Evolutionary conservation across 2,888 invertebrate species (phyloP), one percentile per base, ranked within the genome.

Genomic region (Perizoma flavofasciatum): DNA sequence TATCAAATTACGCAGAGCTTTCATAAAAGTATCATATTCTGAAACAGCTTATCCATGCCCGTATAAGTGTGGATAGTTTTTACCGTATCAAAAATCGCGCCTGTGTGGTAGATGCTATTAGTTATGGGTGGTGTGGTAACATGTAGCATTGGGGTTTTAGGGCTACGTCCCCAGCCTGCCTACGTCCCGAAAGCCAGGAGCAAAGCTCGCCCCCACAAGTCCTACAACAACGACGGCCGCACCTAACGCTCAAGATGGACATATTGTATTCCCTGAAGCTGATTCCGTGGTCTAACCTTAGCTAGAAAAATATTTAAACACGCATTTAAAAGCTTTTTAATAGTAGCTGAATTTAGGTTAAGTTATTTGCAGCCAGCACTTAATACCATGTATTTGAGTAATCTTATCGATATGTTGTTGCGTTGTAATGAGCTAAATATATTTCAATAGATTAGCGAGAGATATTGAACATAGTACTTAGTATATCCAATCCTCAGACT

Each of bases 191-290:
- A 69, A 63, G 65, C 59, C 60, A 55, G 61, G 62, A 53, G 66
- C 68, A 55, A 64, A 58, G 40, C 59, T 67, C 71, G 69, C 56
- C 67, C 61, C 61, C 45, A 63, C 63, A 34, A 55, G 58, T 52
- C 62, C 62, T 44, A 58, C 68, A 9, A 63, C 69, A 51, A 66
- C 77, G 43, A 59, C 70, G 56, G 63, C 69, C 56, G 67, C 74
- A 11, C 51, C 71, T 52, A 54, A 63, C 39, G 45, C 61, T 54
- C 66, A 55, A 45, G 65, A 70, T 56, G 75, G 70, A 62, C 66
- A 70, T 59, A 74, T 83, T 62, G 75, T 76, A 57, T 83, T 84
- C 68, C 85, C 85, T 39, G 69, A 81, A 77, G 74, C 74, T 85
- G 81, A 82, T 67, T 58, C 52, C 53, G 40, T 54, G 50, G 49